Conservation (phyloP, 2,888 invertebrate species). For the Drosophila parthenogenetica region DNA sequence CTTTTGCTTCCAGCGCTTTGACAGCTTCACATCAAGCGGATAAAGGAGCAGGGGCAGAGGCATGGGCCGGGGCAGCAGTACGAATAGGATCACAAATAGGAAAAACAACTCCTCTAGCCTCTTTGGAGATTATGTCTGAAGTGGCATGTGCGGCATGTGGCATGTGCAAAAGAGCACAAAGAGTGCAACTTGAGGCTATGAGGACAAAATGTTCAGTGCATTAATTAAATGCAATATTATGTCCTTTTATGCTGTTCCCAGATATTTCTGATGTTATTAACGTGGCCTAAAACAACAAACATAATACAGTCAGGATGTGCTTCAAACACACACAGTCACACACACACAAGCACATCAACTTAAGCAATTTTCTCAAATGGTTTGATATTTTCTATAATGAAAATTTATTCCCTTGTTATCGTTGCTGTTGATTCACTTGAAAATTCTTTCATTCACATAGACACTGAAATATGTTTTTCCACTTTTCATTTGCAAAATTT, state of each 20-base stretch:
- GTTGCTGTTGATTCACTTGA: conserved; percentile 14
- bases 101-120: conserved; percentile 12
- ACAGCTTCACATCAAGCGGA: conserved; percentile 51
- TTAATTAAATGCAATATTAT: conserved; percentile 67
- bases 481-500: conserved; percentile 23
- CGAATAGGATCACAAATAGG: not conserved
- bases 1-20: conserved; percentile 69
- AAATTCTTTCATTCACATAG: conserved; percentile 17
- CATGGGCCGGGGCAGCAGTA: not conserved
- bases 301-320: conserved; percentile 10
- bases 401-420: conserved; percentile 5
- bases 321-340: too few relatives aligned
- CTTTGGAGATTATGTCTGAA: conserved; percentile 66
- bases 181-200: conserved; percentile 46
- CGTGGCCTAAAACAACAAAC: conserved; percentile 1
- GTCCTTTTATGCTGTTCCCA: conserved; percentile 17
- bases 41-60: not conserved
- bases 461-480: conserved; percentile 36
- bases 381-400: conserved; percentile 11
- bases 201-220: conserved; percentile 59
- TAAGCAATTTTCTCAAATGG: conserved; percentile 21
- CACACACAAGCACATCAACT: not conserved
- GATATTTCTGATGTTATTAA: conserved; percentile 21
- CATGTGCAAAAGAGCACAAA: conserved; percentile 45
- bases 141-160: conserved; percentile 46